Evolutionary conservation across 2,888 invertebrate genomes (phyloP), one percentile per base, ranked within the genome.

Genomic region (Blera fallax): DNA sequence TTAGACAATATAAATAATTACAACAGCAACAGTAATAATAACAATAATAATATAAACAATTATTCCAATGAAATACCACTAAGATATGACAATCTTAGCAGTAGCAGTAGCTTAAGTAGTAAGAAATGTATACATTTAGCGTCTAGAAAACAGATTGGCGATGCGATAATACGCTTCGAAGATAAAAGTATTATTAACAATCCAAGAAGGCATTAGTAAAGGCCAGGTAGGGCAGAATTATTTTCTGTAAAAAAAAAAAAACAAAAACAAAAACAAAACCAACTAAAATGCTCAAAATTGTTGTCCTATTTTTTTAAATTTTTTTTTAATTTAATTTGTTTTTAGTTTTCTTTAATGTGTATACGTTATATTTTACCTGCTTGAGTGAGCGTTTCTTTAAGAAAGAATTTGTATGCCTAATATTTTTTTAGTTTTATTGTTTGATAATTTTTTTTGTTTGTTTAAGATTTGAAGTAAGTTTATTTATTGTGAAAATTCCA

Each of bases 61-160:
- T 70, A 79, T 87, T 87, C 87, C 76, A 87, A 87, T 77, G 87
- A 88, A 62, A 82, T 87, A 84, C 87, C 87, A 10, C 58, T 87
- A 21, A 67, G 79, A n/a, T 88, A 89, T 27, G 89, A 88, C 60
- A 84, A 65, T 76, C 67, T 77, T 72, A 84, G 58, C 10, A 81
- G 58, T 64, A 83, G 77, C n/a, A 10, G 60, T 77, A 76, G 70
- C 54, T 78, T 87, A 83, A 87, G 87, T 64, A 88, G 89, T 50
- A 89, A 89, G 74, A 91, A 91, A 87, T 93, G 94, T 90, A 91
- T 93, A 88, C 93, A 93, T 87, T 89, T 94, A 87, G 94, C 93
- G 34, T 94, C 93, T 52, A 92, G 93, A 88, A 93, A 92, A 77
- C 92, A 92, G 88, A 91, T 92, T 32, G 92, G 92, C 34, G 92